phyloP scores from a whole-genome alignment of 2,113 vertebrate genomes.

The Istiophorus platypterus region DNA sequence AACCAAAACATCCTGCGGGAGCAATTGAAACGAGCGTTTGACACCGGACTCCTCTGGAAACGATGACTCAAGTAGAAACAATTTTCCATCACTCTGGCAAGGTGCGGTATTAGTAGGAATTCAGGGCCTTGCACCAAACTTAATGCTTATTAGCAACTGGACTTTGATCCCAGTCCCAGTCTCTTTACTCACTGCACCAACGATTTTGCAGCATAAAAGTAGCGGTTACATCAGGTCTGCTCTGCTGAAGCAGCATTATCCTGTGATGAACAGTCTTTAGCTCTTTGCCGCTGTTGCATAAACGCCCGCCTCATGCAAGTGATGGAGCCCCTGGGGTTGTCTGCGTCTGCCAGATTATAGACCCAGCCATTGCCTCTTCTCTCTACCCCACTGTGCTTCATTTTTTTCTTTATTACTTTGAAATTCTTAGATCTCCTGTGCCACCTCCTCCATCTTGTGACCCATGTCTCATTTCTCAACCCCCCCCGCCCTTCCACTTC shows the following conservation, averaged over 20 bases:
- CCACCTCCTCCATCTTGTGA: constrained; percentile 50
- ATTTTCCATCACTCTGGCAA: neutral
- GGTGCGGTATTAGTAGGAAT: neutral
- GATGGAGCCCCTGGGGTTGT: constrained; percentile 16
- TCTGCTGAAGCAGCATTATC: constrained; percentile 50
- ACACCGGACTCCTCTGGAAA: neutral
- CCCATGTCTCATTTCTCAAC: constrained; percentile 31
- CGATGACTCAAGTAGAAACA: neutral
- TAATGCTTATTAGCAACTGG: constrained; percentile 8
- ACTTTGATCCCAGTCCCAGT: neutral
- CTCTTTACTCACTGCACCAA: constrained; percentile 2
- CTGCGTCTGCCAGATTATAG: constrained; percentile 47
- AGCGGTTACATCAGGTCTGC: constrained; percentile 18
- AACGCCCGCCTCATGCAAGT: constrained; percentile 27
- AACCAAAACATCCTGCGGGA: neutral
- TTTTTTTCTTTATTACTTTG: neutral
- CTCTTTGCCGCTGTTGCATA: constrained; percentile 22
- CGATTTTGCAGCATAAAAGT: neutral
- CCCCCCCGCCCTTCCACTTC: constrained; percentile 28
- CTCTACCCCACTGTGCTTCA: neutral
- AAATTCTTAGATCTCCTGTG: constrained; percentile 17
- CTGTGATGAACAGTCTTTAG: constrained; percentile 46
- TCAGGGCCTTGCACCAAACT: constrained; percentile 5
- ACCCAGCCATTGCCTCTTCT: constrained; percentile 18
- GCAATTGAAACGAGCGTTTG: neutral